Base-by-base conservation (phyloP, 2,888 invertebrate species). In the Cephus rjabovi region DNA sequence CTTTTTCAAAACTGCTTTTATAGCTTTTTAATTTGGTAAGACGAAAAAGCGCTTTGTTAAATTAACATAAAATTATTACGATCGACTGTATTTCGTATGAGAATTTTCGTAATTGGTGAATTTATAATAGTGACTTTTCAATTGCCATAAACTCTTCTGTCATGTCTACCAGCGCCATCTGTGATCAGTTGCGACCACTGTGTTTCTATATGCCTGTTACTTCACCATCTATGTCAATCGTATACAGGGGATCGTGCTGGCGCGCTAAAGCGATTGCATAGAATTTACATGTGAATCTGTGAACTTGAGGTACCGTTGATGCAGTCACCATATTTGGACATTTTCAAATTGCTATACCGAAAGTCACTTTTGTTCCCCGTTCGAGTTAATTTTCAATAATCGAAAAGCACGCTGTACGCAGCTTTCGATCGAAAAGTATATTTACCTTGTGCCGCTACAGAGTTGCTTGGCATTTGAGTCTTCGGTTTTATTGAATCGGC, bases 211-310 rank as follows among this genome's bases (percentile, higher is more conserved):
- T 56, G 23, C 2, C 2, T 23, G 1, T 23, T 9, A 9, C 0
- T 56, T 56, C 6, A 2, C 1, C 40, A 15, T 1, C 15, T 4
- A 15, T 12, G 40, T 15, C 15, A 40, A 40, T 56, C 15, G 40
- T 40, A 40, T 4, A 40, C 4, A 15, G 15, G 4, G 40, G 15
- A 6, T 40, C 23, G 40, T 56, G 23, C 9, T 56, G 37, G 73
- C 69, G 37, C 37, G 31, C 56, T 75, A 79, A 80, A 77, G 73
- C 75, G 75, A 79, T 81, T 71, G 75, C 69, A 74, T 70, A 34
- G n/a, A 79, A 81, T 81, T 81, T 81, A 76, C 81, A 81, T 82
- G 37, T 40, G 76, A 76, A 81, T 81, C 77, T 70, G 31, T 11
- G 11, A 56, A 23, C 40, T 56, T 15, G 15, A 6, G 9, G 40